phyloP scores from a whole-genome alignment of 2,888 invertebrate species.

The Helobdella robusta region DNA sequence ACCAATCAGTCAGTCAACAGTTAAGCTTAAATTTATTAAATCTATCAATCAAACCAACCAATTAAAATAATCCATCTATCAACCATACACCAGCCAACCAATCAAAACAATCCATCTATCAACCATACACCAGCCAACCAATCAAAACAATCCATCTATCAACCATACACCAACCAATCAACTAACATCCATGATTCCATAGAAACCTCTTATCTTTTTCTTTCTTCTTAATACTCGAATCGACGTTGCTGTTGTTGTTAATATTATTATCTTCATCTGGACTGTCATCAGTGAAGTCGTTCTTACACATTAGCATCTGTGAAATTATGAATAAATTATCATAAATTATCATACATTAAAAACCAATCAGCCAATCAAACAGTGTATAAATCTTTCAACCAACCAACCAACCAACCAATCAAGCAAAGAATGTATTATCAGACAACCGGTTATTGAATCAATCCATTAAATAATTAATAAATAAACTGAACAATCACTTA shows the following conservation, averaged over 20 bases:
- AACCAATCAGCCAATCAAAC: too few species aligned
- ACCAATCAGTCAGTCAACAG: not conserved
- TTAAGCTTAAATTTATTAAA: not conserved
- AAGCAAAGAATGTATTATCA: too few species aligned
- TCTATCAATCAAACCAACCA: slow-evolving; percentile 8
- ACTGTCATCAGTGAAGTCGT: slow-evolving; percentile 71
- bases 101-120: not conserved
- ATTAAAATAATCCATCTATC: not conserved
- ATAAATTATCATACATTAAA: too few species aligned
- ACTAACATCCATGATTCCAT: slow-evolving; percentile 73
- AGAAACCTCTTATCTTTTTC: slow-evolving; percentile 70
- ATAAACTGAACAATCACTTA: too few species aligned
- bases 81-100: not conserved
- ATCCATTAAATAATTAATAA: too few species aligned
- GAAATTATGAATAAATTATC: too few species aligned
- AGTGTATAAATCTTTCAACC: too few species aligned
- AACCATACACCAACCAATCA: not conserved
- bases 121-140: not conserved
- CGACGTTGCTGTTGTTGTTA: too few species aligned
- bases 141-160: not conserved
- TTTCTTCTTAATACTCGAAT: slow-evolving; percentile 43
- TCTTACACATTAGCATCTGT: slow-evolving; percentile 64
- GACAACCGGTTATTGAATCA: too few species aligned
- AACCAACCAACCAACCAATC: too few species aligned
- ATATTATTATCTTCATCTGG: slow-evolving; percentile 41